phyloP scores from a whole-genome alignment of 2,113 vertebrate species.

The Proterorhinus semilunaris region DNA sequence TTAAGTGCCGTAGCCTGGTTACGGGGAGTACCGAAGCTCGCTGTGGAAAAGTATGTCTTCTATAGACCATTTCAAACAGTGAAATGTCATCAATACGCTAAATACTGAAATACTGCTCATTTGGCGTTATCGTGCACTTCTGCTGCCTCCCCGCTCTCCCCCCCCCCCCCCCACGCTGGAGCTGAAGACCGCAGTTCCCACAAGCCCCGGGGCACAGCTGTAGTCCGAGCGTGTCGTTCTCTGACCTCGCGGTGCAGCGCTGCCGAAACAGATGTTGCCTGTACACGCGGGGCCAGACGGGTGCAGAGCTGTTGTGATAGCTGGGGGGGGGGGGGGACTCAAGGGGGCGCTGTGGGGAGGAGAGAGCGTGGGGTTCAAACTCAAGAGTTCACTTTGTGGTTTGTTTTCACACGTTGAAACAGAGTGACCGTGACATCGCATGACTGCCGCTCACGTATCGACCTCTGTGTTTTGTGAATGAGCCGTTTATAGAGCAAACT shows the following conservation, averaged over 20 bases:
- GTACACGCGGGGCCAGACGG: slow-evolving; percentile 27
- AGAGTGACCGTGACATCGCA: slow-evolving; percentile 18
- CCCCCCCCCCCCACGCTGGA: slow-evolving; percentile 44
- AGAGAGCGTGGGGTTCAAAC: slow-evolving; percentile 16
- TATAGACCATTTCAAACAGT: too few relatives aligned
- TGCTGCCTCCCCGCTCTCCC: neutral
- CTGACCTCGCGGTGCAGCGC: slow-evolving; percentile 62
- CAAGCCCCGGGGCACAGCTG: slow-evolving; percentile 69
- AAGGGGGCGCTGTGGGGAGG: neutral
- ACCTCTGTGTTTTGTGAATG: neutral
- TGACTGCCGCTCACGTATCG: neutral
- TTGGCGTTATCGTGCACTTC: slow-evolving; percentile 4
- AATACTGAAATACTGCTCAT: neutral
- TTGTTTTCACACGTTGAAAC: slow-evolving; percentile 12
- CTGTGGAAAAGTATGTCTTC: too few relatives aligned
- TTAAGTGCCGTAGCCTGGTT: too few relatives aligned
- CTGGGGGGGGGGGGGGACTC: neutral
- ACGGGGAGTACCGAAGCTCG: too few relatives aligned
- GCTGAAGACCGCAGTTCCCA: slow-evolving; percentile 63
- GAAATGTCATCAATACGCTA: too few relatives aligned
- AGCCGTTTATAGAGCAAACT: neutral
- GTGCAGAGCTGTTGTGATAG: slow-evolving; percentile 35
- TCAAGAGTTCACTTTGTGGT: slow-evolving; percentile 38
- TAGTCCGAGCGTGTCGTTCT: slow-evolving; percentile 44
- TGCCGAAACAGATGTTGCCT: slow-evolving; percentile 70